A percentile compares a stretch with the other conserved stretches of the same genome.
Evolutionary conservation across 2,797 vertebrate species (phyloP).

Genomic region (Takifugu rubripes): DNA sequence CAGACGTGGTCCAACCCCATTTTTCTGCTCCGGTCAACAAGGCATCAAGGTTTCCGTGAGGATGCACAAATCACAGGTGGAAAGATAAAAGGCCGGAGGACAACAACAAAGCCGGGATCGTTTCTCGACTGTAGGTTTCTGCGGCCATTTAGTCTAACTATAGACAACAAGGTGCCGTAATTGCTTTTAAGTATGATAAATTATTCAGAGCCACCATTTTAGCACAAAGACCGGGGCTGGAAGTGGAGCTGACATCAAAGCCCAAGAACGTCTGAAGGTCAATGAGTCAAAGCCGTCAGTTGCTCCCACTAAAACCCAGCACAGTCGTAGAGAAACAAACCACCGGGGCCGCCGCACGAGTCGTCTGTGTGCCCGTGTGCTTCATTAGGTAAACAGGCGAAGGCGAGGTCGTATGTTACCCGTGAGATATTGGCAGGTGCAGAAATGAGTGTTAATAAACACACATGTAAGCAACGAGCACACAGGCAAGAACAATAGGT

Average conservation of each 20-base stretch:
- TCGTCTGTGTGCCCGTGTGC: slow-evolving; percentile 17
- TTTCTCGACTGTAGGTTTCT: background rate
- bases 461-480: slow-evolving; percentile 28
- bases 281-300: background rate
- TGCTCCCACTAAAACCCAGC: background rate
- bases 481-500: slow-evolving; percentile 33
- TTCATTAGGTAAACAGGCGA: slow-evolving; percentile 32
- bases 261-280: slow-evolving; percentile 6
- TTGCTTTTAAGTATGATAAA: slow-evolving; percentile 37
- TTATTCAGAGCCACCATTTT: slow-evolving; percentile 44
- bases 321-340: background rate
- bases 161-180: slow-evolving; percentile 27
- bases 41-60: slow-evolving; percentile 8
- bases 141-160: slow-evolving; percentile 2
- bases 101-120: background rate
- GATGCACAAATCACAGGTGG: background rate
- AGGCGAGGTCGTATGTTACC: slow-evolving; percentile 24
- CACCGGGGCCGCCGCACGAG: background rate
- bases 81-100: background rate
- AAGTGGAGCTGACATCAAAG: slow-evolving; percentile 15
- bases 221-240: slow-evolving; percentile 4
- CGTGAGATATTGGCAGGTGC: slow-evolving; percentile 30
- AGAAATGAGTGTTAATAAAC: slow-evolving; percentile 31
- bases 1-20: slow-evolving; percentile 17
- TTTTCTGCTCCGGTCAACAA: background rate